Evolutionary conservation across 53 echinoderm and acorn worm genomes (phyloP).

Genomic region (Patiria pectinifera): DNA sequence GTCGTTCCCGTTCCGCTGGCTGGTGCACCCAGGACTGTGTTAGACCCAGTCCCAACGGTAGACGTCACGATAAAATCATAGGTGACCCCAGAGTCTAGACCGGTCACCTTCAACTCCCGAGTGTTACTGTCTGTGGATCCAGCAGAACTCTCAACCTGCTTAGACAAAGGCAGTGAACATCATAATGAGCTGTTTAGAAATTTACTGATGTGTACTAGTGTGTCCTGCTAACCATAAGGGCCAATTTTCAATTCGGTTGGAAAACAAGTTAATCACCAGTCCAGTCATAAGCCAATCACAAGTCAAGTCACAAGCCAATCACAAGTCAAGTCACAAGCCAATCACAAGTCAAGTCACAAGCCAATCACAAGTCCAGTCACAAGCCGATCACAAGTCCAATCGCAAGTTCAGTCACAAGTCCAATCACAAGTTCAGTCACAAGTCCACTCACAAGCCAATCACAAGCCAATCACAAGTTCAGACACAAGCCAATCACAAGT

Average conservation of each 20-base stretch:
- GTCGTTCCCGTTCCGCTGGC: slow-evolving; percentile 34
- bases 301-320: not conserved
- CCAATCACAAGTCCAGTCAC: too few species aligned
- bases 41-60: not conserved
- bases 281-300: not conserved
- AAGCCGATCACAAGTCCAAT: too few species aligned
- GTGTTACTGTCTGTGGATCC: slow-evolving; percentile 31
- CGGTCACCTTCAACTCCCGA: slow-evolving; percentile 18
- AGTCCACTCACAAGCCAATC: too few species aligned
- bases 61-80: slow-evolving; percentile 62
- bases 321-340: too few species aligned
- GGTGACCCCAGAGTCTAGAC: slow-evolving; percentile 23
- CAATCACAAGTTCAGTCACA: too few species aligned
- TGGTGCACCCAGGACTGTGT: slow-evolving; percentile 9
- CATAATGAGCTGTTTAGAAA: not conserved
- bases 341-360: too few species aligned
- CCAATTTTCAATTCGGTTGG: too few species aligned
- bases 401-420: too few species aligned
- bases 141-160: slow-evolving; percentile 3
- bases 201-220: not conserved
- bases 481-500: too few species aligned
- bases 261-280: too few species aligned
- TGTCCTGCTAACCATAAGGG: too few species aligned
- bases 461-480: too few species aligned
- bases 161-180: not conserved